These are phyloP conservation scores for Chionodraco myersi DNA, from an alignment of 2,113 vertebrate species.

Conservation along the genomic window DNA sequence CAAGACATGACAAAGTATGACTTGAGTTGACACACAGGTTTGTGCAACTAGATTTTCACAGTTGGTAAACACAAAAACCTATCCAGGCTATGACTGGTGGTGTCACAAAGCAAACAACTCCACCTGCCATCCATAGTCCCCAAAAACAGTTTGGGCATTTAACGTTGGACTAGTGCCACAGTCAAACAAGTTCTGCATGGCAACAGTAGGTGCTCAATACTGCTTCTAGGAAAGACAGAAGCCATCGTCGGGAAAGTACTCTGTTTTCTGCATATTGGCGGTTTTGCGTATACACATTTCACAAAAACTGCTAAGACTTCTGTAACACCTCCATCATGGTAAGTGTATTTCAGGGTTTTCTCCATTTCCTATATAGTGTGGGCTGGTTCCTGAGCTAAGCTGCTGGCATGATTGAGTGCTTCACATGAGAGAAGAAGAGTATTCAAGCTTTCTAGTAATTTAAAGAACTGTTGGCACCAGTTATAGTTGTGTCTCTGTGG, in stretches of 20 bases:
- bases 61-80: not conserved
- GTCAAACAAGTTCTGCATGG: not conserved
- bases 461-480: not conserved
- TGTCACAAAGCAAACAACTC: not conserved
- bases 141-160: too few relatives aligned
- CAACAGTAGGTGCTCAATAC: not conserved
- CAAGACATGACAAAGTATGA: not conserved
- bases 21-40: not conserved
- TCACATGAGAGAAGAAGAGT: not conserved
- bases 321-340: too few relatives aligned
- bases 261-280: too few relatives aligned
- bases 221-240: not conserved
- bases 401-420: not conserved
- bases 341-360: not conserved
- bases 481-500: not conserved
- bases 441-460: accelerated
- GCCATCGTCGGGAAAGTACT: too few relatives aligned
- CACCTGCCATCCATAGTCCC: not conserved
- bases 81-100: not conserved
- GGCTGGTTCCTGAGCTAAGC: not conserved
- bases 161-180: not conserved
- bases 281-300: not conserved
- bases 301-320: not conserved
- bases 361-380: not conserved
- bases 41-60: not conserved